phyloP scores from a whole-genome alignment of 2,113 vertebrate genomes.

The Camelus dromedarius region DNA sequence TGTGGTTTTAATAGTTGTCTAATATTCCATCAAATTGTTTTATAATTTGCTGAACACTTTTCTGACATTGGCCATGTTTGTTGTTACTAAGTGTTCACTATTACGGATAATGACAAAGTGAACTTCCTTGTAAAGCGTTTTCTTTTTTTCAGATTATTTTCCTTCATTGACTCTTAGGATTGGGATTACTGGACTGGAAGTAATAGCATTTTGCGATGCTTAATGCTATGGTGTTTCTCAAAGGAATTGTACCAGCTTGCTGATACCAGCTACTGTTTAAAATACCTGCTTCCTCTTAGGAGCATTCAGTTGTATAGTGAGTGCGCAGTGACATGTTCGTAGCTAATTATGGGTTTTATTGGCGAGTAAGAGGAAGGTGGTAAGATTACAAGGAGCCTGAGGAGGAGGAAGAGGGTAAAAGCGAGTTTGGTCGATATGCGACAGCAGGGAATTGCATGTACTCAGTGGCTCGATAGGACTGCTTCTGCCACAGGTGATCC shows the following conservation, averaged over 20 bases:
- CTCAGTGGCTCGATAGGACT: not conserved
- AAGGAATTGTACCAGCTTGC: not conserved
- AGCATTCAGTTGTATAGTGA: constrained; percentile 5
- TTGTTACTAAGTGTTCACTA: not conserved
- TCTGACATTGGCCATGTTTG: constrained; percentile 1
- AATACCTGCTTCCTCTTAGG: not conserved
- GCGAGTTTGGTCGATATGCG: not conserved
- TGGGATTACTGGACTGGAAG: constrained; percentile 16
- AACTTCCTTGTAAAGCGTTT: not conserved
- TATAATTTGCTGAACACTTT: constrained; percentile 3
- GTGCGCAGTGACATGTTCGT: not conserved
- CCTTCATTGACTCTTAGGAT: not conserved
- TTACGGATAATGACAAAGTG: not conserved
- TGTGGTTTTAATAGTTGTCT: constrained; percentile 25
- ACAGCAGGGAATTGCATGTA: not conserved
- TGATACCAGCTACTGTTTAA: not conserved
- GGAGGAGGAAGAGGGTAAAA: constrained; percentile 26
- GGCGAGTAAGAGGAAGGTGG: not conserved
- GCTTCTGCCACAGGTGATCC: not conserved
- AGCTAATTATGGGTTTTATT: not conserved
- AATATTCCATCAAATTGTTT: not conserved
- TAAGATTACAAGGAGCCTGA: not conserved
- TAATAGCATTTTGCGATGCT: constrained; percentile 3
- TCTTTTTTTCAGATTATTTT: constrained; percentile 27
- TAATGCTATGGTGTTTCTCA: not conserved